Evolutionary conservation across 2,888 invertebrate species (phyloP), one percentile per base, ranked within the genome.

Genomic region (Leistus spinibarbis): DNA sequence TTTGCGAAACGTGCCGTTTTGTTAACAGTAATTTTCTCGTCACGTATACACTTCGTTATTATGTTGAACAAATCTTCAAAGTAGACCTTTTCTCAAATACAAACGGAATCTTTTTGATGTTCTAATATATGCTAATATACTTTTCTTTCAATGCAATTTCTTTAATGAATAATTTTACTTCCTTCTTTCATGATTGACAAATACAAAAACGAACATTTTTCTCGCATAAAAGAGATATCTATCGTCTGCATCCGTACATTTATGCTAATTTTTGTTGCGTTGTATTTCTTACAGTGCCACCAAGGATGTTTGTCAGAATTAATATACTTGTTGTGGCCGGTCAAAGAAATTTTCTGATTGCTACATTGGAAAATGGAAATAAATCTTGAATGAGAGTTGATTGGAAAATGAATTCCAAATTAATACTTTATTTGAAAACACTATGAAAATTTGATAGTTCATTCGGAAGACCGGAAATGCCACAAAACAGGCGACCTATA

Each of bases 11-110:
- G 68, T 68, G 68, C 56, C 56, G 27, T 62, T 69, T 57, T 54
- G 68, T 69, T 57, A 9, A 27, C 13, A 60, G 69, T 40, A 69
- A 69, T 60, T 69, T 69, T 69, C 69, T 69, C 60, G 69, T 69
- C 69, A 69, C 69, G 69, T 69, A 60, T 57, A 40, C 60, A 69
- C 60, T 69, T 69, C 68, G 68, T 68, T 68, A 68, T 68, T 40
- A 27, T 68, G 54, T 57, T 16, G 69, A 69, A 60, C 69, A 69
- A 69, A 69, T 69, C 69, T n/a, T 40, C 69, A 60, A 60, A 40
- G 40, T 40, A 40, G 40, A 40, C 40, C 3, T 40, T 40, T 40
- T 40, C 57, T 69, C 69, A 69, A 27, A 60, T 69, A 60, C 19
- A 69, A 69, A 69, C 60, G 60, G 60, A 69, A 60, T 69, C 60